Conservation (phyloP, 2,888 invertebrate species). For the Leptopilina syphax region DNA sequence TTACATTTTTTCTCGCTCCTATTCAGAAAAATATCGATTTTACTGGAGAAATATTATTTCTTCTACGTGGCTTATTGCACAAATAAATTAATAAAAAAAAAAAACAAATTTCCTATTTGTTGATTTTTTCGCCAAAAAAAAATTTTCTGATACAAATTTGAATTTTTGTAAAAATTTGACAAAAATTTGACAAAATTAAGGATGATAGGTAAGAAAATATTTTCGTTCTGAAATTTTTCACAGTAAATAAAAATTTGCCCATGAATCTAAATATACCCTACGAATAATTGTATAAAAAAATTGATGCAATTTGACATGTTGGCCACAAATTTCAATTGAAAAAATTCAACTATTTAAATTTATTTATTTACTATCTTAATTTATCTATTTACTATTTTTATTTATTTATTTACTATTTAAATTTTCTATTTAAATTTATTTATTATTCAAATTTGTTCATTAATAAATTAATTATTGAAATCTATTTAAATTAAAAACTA, state of each 20-base stretch:
- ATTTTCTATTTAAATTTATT: neutral
- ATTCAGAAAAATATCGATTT: too few relatives aligned
- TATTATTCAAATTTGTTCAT: too few relatives aligned
- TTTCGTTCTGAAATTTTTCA: slow-evolving; percentile 1
- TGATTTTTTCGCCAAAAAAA: neutral
- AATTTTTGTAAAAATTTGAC: neutral
- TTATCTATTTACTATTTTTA: neutral
- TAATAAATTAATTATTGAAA: too few relatives aligned
- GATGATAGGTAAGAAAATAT: slow-evolving; percentile 6
- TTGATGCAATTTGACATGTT: slow-evolving; percentile 19
- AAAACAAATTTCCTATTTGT: too few relatives aligned
- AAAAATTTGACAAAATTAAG: slow-evolving; percentile 17
- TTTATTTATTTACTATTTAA: too few relatives aligned
- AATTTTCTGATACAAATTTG: too few relatives aligned
- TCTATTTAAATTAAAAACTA: too few relatives aligned
- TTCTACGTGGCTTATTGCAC: too few relatives aligned
- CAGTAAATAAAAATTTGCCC: slow-evolving; percentile 10
- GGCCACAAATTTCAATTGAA: slow-evolving; percentile 23
- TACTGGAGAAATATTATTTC: too few relatives aligned
- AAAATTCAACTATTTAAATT: neutral
- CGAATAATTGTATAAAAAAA: slow-evolving; percentile 2
- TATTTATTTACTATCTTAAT: too few relatives aligned
- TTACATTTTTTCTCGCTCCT: neutral
- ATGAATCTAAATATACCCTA: neutral
- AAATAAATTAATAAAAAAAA: too few relatives aligned